Evolutionary conservation across 2,888 invertebrate genomes (phyloP), one percentile per base, ranked within the genome.

Genomic region (Caenorhabditis doughertyi): DNA sequence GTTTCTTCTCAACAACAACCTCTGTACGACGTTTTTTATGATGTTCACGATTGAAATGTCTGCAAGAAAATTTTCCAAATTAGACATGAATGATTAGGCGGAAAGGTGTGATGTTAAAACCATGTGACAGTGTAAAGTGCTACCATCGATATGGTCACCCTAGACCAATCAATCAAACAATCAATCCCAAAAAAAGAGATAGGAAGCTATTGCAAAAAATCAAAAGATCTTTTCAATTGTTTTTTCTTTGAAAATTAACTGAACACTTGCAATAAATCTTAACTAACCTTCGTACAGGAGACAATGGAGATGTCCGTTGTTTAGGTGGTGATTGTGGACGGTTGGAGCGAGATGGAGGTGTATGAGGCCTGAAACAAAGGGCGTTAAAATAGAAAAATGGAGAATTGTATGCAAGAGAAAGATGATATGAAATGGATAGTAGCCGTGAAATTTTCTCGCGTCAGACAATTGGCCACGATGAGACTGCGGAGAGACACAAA

Each of bases 141-240:
- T 39, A 51, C 56, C 35, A 49, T 16, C 23, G 67, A 27, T 27
- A 29, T 11, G 9, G 53, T 65, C 32, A 9, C 71, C 29, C 23
- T 42, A 68, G 77, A 68, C 77, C 53, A 53, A 77, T 77, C 55
- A 68, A 77, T 77, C 77, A 68, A 76, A 68, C 68, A 62, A 77
- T 68, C 62, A 68, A 77, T 62, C 68, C 62, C 13, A 42, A 29
- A 53, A 62, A 49, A 39, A 25, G 23, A 60, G 13, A 35, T 18
- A 18, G 9, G 32, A 7, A 9, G 4, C 32, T 32, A 32, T 32
- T 32, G 32, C 32, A 32, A 32, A 32, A 21, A 42, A 44, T 64
- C 42, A 39, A 32, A 71, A n/a, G 18, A 11, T 32, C 23, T 27
- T 47, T 71, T 9, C 11, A 13, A 32, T n/a, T n/a, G n/a, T n/a